These are phyloP conservation scores for Gyrodactylus bullatarudis DNA, from an alignment of 1,140 invertebrate genomes.

Conservation along the genomic window DNA sequence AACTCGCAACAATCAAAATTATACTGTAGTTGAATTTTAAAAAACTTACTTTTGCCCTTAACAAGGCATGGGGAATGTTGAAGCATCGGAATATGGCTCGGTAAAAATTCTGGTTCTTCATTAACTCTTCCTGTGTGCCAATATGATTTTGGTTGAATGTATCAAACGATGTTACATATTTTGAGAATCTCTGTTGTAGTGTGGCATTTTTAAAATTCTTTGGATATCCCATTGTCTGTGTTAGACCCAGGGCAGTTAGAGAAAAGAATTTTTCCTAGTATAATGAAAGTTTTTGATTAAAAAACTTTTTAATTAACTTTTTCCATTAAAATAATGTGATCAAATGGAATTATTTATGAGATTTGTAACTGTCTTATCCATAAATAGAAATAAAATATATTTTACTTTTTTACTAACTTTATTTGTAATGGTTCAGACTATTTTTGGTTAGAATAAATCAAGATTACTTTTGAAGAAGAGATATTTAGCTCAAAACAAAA, in stretches of 20 bases:
- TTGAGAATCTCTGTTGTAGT: not conserved
- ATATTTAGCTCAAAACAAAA: no score
- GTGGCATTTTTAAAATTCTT: not conserved
- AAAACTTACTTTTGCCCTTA: not conserved
- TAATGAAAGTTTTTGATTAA: not conserved
- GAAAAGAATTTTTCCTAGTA: not conserved
- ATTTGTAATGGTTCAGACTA: no score
- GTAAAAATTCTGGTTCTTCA: not conserved
- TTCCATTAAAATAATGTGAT: no score
- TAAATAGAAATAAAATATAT: no score
- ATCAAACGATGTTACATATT: not conserved
- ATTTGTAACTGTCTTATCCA: no score
- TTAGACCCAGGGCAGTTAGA: not conserved
- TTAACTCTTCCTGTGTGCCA: not conserved
- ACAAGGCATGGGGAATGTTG: not conserved
- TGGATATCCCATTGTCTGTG: not conserved
- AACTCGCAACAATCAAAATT: not conserved
- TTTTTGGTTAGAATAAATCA: no score
- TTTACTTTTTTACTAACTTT: no score
- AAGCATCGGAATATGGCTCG: not conserved
- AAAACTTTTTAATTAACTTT: no score
- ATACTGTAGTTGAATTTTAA: no score
- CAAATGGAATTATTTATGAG: no score
- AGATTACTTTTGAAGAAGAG: no score
- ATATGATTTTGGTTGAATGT: not conserved